A percentile compares a stretch with the other conserved stretches of the same genome.
Conservation (phyloP, 2,797 vertebrate genomes). For the Siniperca scherzeri region DNA sequence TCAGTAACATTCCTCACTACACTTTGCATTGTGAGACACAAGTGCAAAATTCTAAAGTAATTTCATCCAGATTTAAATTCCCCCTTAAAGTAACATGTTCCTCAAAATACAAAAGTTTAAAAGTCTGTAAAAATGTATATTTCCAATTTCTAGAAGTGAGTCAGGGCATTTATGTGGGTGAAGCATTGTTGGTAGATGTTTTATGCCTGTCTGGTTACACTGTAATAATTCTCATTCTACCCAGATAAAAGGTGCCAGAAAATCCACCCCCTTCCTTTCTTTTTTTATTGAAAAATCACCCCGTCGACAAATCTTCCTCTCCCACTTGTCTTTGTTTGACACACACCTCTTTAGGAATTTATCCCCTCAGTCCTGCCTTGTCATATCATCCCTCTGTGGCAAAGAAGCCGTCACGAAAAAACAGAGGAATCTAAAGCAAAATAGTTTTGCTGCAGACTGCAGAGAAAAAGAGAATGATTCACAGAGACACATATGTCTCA, state of each 20-base stretch:
- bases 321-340: constrained; percentile 58
- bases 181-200: constrained; percentile 24
- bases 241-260: constrained; percentile 34
- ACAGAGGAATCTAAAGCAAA: constrained; percentile 30
- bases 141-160: background rate
- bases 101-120: background rate
- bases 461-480: constrained; percentile 21
- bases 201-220: constrained; percentile 25
- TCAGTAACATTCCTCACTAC: constrained; percentile 1
- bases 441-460: constrained; percentile 8
- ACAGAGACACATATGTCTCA: constrained; percentile 34
- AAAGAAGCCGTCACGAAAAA: constrained; percentile 36
- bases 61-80: background rate
- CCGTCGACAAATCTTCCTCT: constrained; percentile 37
- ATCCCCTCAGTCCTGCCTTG: constrained; percentile 51
- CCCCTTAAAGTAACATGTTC: background rate
- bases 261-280: constrained; percentile 28
- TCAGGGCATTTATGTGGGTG: constrained; percentile 23
- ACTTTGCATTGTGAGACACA: background rate
- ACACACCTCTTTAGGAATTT: constrained; percentile 54
- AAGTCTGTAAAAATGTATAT: background rate
- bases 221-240: constrained; percentile 44
- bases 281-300: constrained; percentile 44
- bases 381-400: constrained; percentile 39
- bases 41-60: background rate